Conservation (phyloP, 2,797 vertebrate genomes). For the Syncerus caffer region DNA sequence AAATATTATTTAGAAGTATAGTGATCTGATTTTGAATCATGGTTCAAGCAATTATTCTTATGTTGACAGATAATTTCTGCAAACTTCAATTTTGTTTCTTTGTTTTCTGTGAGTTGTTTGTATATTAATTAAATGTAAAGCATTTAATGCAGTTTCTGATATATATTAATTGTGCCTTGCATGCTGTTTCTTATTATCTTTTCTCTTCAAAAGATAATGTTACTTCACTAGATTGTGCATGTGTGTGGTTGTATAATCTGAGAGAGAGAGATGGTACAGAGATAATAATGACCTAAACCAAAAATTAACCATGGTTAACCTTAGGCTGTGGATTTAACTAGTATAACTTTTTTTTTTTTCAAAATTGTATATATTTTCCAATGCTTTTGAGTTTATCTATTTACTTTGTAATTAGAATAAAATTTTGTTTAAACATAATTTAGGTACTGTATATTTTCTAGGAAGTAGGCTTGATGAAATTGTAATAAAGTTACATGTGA, state of each 20-base stretch:
- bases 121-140: not conserved
- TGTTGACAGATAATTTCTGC: not conserved
- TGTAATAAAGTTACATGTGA: not conserved
- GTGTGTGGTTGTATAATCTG: not conserved
- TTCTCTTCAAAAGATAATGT: not conserved
- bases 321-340: not conserved
- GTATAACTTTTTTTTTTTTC: not conserved
- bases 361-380: not conserved
- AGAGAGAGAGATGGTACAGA: not conserved
- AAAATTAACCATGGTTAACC: not conserved
- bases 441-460: not conserved
- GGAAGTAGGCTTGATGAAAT: not conserved
- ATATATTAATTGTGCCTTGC: not conserved
- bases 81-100: not conserved
- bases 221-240: not conserved
- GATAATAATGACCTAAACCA: not conserved
- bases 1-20: not conserved
- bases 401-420: not conserved
- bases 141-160: not conserved
- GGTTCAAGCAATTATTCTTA: not conserved
- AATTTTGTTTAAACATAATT: not conserved
- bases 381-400: not conserved
- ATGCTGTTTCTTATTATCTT: not conserved
- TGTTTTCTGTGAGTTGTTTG: not conserved
- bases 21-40: not conserved